Conservation (phyloP, 2,797 vertebrate species). For the Fistularia commersonii region DNA sequence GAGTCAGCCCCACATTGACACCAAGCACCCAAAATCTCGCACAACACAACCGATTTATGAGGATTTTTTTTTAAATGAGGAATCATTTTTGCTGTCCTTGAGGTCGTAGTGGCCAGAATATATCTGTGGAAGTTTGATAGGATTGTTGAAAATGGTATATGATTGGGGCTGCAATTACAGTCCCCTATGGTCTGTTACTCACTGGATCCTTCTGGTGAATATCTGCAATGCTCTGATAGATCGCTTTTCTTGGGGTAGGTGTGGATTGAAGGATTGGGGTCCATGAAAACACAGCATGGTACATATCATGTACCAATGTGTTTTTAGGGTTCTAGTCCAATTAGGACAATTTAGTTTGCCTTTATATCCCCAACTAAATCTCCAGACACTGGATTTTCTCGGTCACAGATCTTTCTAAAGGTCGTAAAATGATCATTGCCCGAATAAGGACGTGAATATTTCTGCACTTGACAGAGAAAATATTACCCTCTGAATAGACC, state of each 20-base stretch:
- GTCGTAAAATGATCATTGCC: background rate
- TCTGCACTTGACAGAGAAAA: constrained; percentile 26
- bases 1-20: constrained; percentile 36
- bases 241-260: too few species aligned
- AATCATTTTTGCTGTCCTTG: constrained; percentile 8
- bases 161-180: constrained; percentile 21
- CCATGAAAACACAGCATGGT: too few species aligned
- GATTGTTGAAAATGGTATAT: constrained; percentile 10
- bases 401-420: constrained; percentile 13
- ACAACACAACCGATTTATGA: constrained; percentile 6
- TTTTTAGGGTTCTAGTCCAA: too few species aligned
- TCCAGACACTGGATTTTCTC: too few species aligned
- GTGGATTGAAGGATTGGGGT: too few species aligned
- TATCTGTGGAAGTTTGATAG: constrained; percentile 18
- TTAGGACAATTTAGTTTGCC: too few species aligned
- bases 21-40: background rate
- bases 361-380: too few species aligned
- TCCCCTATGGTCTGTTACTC: constrained; percentile 2
- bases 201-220: background rate
- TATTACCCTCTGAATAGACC: background rate
- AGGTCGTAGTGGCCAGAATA: constrained; percentile 4
- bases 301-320: too few species aligned
- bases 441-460: constrained; percentile 6
- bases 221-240: too few species aligned
- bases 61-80: constrained; percentile 6